Evolutionary conservation across 1,140 invertebrate genomes (phyloP).

Genomic region (Drosophila mojavensis): DNA sequence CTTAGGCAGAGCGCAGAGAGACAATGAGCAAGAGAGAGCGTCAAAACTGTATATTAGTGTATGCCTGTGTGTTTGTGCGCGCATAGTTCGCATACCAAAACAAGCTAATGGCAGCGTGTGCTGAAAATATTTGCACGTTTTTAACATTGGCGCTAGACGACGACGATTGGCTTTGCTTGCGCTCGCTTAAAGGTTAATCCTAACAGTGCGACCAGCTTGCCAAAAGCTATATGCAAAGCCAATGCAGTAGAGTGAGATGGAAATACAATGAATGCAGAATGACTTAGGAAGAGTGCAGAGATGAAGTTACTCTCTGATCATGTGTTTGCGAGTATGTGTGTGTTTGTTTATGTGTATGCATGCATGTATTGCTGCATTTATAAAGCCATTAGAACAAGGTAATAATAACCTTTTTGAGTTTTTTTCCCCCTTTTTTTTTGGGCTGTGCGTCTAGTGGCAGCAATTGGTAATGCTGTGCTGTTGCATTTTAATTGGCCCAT

Average conservation of each 20-base stretch:
- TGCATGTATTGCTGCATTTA: conserved; percentile 15
- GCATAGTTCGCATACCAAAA: conserved; percentile 68
- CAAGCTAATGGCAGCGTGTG: conserved; percentile 56
- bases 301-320: not conserved
- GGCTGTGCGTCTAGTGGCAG: not conserved
- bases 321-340: not conserved
- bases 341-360: not conserved
- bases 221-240: conserved; percentile 9
- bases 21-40: conserved; percentile 12
- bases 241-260: not conserved
- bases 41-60: conserved; percentile 5
- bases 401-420: conserved; percentile 26
- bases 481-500: conserved; percentile 17
- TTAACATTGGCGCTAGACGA: conserved; percentile 39
- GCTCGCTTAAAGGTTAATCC: conserved; percentile 40
- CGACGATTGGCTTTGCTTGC: conserved; percentile 28
- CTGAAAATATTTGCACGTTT: conserved; percentile 79
- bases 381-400: conserved; percentile 45
- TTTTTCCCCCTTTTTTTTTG: not conserved
- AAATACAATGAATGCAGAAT: not conserved
- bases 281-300: conserved; percentile 1
- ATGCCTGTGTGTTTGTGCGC: conserved; percentile 18
- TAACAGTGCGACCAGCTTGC: conserved; percentile 17
- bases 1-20: conserved; percentile 12
- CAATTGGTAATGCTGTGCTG: conserved; percentile 1